Evolutionary conservation across 2,888 invertebrate species (phyloP), one percentile per base, ranked within the genome.

Genomic region (Meteorus colon): DNA sequence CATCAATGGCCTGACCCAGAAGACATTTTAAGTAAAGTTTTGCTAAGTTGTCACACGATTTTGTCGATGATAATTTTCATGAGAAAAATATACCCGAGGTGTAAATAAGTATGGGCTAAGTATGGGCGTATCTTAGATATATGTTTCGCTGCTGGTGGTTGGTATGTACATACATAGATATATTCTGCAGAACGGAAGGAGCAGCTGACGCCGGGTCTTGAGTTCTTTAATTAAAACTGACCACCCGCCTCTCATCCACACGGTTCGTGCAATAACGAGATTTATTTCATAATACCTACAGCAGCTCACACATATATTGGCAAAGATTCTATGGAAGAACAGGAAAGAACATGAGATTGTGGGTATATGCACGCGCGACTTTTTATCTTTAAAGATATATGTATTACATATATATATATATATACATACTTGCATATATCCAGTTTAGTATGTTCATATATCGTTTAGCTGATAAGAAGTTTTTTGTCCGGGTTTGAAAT

Each of bases 221-320:
- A 87, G 86, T 87, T 87, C 88, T 88, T 88, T 88, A 88, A 88
- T 88, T 88, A 87, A 87, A 88, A 88, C 86, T 86, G 86, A 85
- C 86, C 87, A 84, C 84, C 84, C 81, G 77, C 84, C 83, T 85
- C 84, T 85, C 84, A 85, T 87, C 84, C 82, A 81, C 81, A 74
- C 76, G 73, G 19, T 77, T 82, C 85, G 75, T 78, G 85, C 84
- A 86, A 86, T 87, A 87, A 86, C 86, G 85, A 86, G 86, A 87
- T 87, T 87, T 86, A 86, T 87, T 86, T 86, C 86, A 83, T 84
- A 86, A 86, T 86, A 86, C 83, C 83, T 82, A 81, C 82, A 81
- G 81, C 81, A 81, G 83, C 79, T 82, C 80, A 81, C 82, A 75
- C 78, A 78, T 66, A 60, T 62, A 41, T 71, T 70, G 41, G 79